phyloP scores from a whole-genome alignment of 2,888 invertebrate genomes.

The Eustalomyia histrio region DNA sequence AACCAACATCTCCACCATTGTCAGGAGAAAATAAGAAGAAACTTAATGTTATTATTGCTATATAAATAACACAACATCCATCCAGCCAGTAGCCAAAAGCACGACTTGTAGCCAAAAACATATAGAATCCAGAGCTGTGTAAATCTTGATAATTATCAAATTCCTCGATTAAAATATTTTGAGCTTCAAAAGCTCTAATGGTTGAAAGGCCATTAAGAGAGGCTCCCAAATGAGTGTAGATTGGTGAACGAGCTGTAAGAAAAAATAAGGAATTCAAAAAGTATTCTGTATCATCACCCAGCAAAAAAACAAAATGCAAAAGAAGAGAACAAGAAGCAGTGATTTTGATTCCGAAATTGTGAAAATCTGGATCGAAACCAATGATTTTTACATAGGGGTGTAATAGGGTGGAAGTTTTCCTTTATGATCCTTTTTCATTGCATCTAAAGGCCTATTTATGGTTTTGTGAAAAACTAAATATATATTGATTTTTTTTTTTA shows the following conservation, averaged over 20 bases:
- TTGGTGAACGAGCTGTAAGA: slow-evolving; percentile 89
- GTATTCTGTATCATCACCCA: too few species aligned
- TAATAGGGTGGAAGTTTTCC: too few species aligned
- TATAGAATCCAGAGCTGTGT: slow-evolving; percentile 95
- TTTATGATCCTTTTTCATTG: too few species aligned
- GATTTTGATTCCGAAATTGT: too few species aligned
- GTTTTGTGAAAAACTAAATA: too few species aligned
- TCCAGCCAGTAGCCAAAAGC: slow-evolving; percentile 97
- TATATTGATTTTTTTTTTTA: too few species aligned
- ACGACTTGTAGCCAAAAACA: slow-evolving; percentile 92
- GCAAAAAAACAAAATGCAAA: too few species aligned
- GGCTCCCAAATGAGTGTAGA: slow-evolving; percentile 94
- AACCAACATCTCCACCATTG: slow-evolving; percentile 88
- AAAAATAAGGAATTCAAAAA: neutral
- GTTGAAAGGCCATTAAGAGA: slow-evolving; percentile 94
- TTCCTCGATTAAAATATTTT: slow-evolving; percentile 87
- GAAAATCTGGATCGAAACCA: too few species aligned
- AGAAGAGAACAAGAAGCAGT: too few species aligned
- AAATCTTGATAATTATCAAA: slow-evolving; percentile 91
- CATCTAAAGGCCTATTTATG: too few species aligned
- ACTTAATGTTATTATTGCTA: slow-evolving; percentile 90
- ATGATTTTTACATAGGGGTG: too few species aligned
- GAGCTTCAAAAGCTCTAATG: slow-evolving; percentile 92
- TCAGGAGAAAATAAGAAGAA: slow-evolving; percentile 86
- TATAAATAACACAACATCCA: slow-evolving; percentile 91